Percentiles rank a stretch among this genome's conserved stretches.
Evolutionary conservation across 2,113 vertebrate species (phyloP).

Genomic region (Rana temporaria): DNA sequence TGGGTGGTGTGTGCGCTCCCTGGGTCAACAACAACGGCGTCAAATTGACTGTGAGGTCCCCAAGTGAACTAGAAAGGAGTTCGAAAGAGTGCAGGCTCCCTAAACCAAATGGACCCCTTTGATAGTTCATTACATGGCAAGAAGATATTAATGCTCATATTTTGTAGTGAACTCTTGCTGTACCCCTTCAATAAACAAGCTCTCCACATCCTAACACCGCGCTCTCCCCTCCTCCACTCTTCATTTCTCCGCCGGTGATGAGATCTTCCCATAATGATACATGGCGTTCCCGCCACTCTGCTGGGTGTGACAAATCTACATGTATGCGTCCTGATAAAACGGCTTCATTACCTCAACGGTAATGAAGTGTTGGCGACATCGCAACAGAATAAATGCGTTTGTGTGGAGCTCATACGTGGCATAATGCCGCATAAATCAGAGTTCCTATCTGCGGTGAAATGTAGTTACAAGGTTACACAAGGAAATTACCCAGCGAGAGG

Average conservation of each 20-base stretch:
- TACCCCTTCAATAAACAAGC: background rate
- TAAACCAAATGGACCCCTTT: too few relatives aligned
- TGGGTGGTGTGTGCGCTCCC: too few relatives aligned
- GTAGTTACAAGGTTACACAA: slow-evolving; percentile 25
- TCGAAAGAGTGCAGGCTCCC: too few relatives aligned
- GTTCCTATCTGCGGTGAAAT: background rate
- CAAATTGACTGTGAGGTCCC: too few relatives aligned
- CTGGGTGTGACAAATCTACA: slow-evolving; percentile 39
- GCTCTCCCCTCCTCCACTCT: slow-evolving; percentile 28
- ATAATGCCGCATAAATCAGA: slow-evolving; percentile 4
- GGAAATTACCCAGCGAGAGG: background rate
- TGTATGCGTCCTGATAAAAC: slow-evolving; percentile 14
- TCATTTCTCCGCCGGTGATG: slow-evolving; percentile 15
- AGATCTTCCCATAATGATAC: slow-evolving; percentile 30
- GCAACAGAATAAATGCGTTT: slow-evolving; percentile 15
- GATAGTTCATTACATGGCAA: too few relatives aligned
- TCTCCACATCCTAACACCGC: background rate
- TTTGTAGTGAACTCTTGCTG: background rate
- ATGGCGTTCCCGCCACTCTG: background rate
- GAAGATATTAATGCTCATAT: too few relatives aligned
- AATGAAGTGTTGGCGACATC: background rate
- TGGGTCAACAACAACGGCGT: too few relatives aligned
- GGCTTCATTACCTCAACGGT: background rate
- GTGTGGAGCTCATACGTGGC: background rate
- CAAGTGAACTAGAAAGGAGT: too few relatives aligned